Percentiles rank a stretch among this genome's conserved stretches.
phyloP scores from a whole-genome alignment of 2,888 invertebrate species.

The Acanthosepion esculentum region DNA sequence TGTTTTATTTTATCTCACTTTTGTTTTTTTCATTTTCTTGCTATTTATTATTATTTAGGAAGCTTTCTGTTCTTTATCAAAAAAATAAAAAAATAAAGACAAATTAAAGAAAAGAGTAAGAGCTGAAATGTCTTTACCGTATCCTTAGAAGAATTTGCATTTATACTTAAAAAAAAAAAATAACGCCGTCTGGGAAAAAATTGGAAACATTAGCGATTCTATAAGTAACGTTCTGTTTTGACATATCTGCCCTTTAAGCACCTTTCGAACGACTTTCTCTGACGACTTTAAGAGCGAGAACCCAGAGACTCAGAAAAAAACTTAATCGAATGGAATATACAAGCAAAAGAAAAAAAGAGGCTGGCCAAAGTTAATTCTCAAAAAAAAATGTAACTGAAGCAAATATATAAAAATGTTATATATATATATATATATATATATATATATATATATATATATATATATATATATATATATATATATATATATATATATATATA shows the following conservation, averaged over 20 bases:
- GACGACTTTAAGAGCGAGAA: neutral
- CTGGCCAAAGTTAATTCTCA: too few relatives aligned
- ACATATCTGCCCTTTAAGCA: conserved; percentile 18
- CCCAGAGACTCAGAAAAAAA: neutral
- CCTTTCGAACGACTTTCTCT: neutral
- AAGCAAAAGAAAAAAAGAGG: too few relatives aligned
- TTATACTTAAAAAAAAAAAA: neutral
- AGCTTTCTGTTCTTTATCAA: neutral
- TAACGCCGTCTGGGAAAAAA: neutral
- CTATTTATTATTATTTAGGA: neutral
- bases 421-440: too few relatives aligned
- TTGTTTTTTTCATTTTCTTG: neutral
- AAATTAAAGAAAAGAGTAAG: neutral
- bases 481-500: too few relatives aligned
- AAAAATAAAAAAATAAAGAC: neutral
- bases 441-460: neutral
- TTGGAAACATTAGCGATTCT: neutral
- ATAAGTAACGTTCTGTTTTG: conserved; percentile 33
- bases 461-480: too few relatives aligned
- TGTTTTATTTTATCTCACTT: neutral
- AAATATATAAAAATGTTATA: too few relatives aligned
- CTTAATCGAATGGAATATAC: too few relatives aligned
- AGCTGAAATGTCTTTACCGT: conserved; percentile 33
- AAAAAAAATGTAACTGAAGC: too few relatives aligned
- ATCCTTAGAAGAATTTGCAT: conserved; percentile 21